These are phyloP conservation scores for Apolygus lucorum DNA, from an alignment of 1,140 invertebrate genomes.

Conservation along the genomic window DNA sequence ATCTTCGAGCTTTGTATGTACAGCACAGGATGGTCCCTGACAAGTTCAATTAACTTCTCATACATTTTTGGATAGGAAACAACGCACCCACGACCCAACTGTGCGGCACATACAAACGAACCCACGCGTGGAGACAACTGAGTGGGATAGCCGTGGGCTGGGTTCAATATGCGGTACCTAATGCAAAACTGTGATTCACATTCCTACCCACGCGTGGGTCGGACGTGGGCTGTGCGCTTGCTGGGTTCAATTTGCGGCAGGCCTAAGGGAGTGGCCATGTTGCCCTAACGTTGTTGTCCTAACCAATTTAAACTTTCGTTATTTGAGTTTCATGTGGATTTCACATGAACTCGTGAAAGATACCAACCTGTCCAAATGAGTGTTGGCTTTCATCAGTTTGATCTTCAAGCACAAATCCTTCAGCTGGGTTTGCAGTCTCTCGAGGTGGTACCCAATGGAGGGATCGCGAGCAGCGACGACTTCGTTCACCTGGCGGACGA, in stretches of 20 bases:
- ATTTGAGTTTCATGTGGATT: no score
- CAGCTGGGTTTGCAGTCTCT: constrained; percentile 52
- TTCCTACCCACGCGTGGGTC: no score
- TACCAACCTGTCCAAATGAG: constrained; percentile 51
- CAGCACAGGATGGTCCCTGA: no score
- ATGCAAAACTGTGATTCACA: no score
- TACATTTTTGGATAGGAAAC: no score
- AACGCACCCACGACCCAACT: no score
- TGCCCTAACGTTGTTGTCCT: neutral
- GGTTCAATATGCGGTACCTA: neutral
- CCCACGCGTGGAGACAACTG: neutral
- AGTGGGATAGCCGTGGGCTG: neutral
- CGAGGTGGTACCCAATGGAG: constrained; percentile 48
- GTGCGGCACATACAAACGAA: no score
- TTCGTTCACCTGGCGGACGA: constrained; percentile 46
- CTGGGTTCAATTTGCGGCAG: neutral
- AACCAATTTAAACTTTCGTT: no score
- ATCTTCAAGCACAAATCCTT: constrained; percentile 53
- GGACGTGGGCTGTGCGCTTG: no score
- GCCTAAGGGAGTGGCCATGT: neutral
- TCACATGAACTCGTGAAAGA: neutral
- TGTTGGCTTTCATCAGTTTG: constrained; percentile 49
- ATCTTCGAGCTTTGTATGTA: no score
- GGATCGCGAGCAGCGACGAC: constrained; percentile 39
- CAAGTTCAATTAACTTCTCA: no score